Base-by-base conservation (phyloP, 2,113 vertebrate genomes). In the Charadrius vociferus region DNA sequence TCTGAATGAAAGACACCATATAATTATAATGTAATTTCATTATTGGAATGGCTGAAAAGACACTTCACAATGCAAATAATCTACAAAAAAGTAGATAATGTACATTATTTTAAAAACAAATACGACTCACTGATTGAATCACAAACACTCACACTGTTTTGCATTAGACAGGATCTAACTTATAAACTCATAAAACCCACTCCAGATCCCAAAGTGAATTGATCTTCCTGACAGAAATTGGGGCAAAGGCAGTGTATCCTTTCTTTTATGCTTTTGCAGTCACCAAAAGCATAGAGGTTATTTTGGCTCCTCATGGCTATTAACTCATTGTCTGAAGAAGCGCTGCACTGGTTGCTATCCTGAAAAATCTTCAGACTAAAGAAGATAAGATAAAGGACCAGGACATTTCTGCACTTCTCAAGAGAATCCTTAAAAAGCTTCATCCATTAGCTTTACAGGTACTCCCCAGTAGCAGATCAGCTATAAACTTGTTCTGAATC, bases 41-140 rank as follows among this genome's bases (percentile, higher is more conserved):
- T 78, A 71, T 1, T 53, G 19, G 14, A 90, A 90, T 50, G 83
- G 41, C 29, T 55, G 22, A 77, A 95, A 90, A 82, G 61, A 50
- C 34, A 74, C 13, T 93, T 86, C 22, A 41, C 15, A 58, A 74
- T 41, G 52, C 2, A 56, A 92, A 59, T 45, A 37, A 63, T 43
- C 16, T 70, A 27, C 5, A 26, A 39, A 86, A 68, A 70, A 39
- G 11, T 47, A 82, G 39, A 61, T 36, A 67, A 71, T 39, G 15
- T 62, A 65, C 6, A n/a, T 47, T 85, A 53, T 93, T 92, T 85
- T 63, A 65, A 75, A 87, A 81, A 12, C 8, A 95, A 79, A 63
- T 24, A 81, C 0, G 0, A 10, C 14, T 67, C 20, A n/a, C 11
- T 58, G 37, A 88, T 9, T 5, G 6, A 30, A 59, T 55, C 36